phyloP scores from a whole-genome alignment of 1,140 invertebrate species.

The Atta texana region DNA sequence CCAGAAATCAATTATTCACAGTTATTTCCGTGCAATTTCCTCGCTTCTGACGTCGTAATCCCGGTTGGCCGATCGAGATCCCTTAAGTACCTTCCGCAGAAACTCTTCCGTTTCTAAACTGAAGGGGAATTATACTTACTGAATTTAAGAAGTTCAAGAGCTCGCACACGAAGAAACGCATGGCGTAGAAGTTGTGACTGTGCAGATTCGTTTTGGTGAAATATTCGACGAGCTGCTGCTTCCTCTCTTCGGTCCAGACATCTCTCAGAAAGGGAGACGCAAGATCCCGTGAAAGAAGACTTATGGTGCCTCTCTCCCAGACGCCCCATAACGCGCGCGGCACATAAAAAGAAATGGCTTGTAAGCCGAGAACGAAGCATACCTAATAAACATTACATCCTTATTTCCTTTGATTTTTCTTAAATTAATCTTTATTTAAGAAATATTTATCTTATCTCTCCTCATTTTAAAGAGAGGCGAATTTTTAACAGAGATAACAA shows the following conservation, averaged over 20 bases:
- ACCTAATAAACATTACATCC: conserved; percentile 71
- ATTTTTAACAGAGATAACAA: neutral
- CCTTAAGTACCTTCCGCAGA: conserved; percentile 1
- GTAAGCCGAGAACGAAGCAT: conserved; percentile 88
- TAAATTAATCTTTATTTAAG: neutral
- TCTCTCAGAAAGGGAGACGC: conserved; percentile 73
- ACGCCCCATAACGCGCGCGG: conserved; percentile 86
- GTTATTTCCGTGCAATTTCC: conserved; percentile 52
- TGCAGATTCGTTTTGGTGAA: conserved; percentile 76
- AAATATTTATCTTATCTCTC: too few species aligned
- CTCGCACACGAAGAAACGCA: conserved; percentile 91
- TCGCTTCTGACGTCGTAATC: conserved; percentile 40
- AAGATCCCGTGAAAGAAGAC: conserved; percentile 80
- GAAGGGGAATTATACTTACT: conserved; percentile 69
- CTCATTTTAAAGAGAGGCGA: neutral
- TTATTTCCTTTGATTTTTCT: neutral
- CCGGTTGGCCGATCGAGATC: conserved; percentile 32
- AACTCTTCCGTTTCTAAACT: neutral
- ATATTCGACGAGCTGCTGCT: conserved; percentile 77
- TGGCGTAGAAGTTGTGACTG: conserved; percentile 89
- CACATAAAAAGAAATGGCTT: conserved; percentile 87
- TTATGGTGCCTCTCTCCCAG: conserved; percentile 82
- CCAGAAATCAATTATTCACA: conserved; percentile 48
- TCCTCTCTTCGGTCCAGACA: conserved; percentile 77
- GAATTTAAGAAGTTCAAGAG: conserved; percentile 90